phyloP scores from a whole-genome alignment of 1,140 invertebrate genomes.

The Planococcus citri region DNA sequence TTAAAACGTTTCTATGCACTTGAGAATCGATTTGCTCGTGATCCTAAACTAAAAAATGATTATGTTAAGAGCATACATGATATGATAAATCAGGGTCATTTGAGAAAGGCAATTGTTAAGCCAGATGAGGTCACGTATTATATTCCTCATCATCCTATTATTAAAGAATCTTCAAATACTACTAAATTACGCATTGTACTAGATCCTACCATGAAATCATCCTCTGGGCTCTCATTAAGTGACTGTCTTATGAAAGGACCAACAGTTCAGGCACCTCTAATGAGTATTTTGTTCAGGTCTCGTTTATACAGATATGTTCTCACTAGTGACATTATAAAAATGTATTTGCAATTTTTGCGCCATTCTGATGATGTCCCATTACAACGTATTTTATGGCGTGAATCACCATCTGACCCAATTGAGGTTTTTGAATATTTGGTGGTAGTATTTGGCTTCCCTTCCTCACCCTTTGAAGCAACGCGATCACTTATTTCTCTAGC shows the following conservation, averaged over 20 bases:
- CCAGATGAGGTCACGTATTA: conserved; percentile 8
- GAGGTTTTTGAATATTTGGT: conserved; percentile 32
- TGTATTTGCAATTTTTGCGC: neutral
- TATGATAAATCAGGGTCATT: neutral
- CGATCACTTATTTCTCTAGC: conserved; percentile 31
- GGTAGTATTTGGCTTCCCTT: conserved; percentile 34
- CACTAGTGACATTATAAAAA: neutral
- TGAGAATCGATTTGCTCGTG: neutral
- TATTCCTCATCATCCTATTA: conserved; percentile 24
- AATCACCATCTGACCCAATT: conserved; percentile 24
- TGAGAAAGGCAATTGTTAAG: neutral
- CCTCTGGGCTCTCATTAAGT: too few relatives aligned
- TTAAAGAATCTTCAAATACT: conserved; percentile 20
- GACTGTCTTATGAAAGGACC: conserved; percentile 1
- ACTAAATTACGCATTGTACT: conserved; percentile 22
- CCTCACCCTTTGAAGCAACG: conserved; percentile 33
- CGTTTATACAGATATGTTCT: neutral
- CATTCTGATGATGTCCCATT: neutral
- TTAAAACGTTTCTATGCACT: neutral
- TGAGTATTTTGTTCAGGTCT: too few relatives aligned
- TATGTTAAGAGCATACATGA: neutral
- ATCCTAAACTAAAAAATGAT: neutral
- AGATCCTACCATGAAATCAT: neutral
- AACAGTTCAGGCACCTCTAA: neutral
- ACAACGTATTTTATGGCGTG: neutral